phyloP scores from a whole-genome alignment of 2,113 vertebrate genomes.

The Hippocampus barbouri region DNA sequence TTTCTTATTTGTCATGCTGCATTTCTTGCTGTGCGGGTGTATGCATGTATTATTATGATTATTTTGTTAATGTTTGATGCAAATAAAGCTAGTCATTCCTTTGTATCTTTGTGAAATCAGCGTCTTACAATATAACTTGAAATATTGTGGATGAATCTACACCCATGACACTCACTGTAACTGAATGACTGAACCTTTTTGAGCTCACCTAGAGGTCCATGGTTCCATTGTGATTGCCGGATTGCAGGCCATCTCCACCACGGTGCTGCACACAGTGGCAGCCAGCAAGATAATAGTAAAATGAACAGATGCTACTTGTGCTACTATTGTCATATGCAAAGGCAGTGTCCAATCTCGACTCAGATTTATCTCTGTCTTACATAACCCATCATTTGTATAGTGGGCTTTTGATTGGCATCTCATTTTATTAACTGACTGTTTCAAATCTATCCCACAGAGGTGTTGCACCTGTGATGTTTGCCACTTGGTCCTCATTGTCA shows the following conservation, averaged over 20 bases:
- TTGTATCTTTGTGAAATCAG: conserved; percentile 26
- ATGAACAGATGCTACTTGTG: conserved; percentile 24
- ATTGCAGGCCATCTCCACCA: conserved; percentile 22
- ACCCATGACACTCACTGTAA: conserved; percentile 2
- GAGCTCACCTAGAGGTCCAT: conserved; percentile 15
- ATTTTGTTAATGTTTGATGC: conserved; percentile 24
- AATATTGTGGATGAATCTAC: conserved; percentile 5
- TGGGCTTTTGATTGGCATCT: conserved; percentile 21
- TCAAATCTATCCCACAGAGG: conserved; percentile 14
- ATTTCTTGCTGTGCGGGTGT: conserved; percentile 27
- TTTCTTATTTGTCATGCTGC: conserved; percentile 11
- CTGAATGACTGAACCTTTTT: background rate
- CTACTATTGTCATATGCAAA: conserved; percentile 51
- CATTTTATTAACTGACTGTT: conserved; percentile 14
- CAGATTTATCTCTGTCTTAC: conserved; percentile 27
- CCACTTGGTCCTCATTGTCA: background rate
- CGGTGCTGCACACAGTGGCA: conserved; percentile 40
- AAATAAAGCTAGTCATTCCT: conserved; percentile 48
- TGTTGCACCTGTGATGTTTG: background rate
- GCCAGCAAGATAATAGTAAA: conserved; percentile 48
- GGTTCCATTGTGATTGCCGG: conserved; percentile 34
- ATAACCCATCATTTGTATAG: conserved; percentile 42
- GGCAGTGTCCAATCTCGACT: conserved; percentile 33
- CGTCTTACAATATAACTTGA: conserved; percentile 1
- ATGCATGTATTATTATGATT: conserved; percentile 28